A percentile compares a stretch with the other conserved stretches of the same genome.
phyloP scores from a whole-genome alignment of 2,113 vertebrate species.

The Phodopus roborovskii region DNA sequence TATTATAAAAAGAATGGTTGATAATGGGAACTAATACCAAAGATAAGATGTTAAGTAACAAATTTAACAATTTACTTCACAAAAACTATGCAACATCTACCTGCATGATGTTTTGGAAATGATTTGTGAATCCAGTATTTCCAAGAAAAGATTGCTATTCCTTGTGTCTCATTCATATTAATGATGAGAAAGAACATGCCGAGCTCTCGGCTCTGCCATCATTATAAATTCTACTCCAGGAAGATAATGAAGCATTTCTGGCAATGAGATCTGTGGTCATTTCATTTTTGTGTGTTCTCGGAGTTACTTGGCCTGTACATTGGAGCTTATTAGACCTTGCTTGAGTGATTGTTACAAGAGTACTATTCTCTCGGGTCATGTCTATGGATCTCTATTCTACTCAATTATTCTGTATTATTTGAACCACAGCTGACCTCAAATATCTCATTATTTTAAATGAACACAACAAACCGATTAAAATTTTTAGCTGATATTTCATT shows the following conservation, averaged over 20 bases:
- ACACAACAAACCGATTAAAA: neutral
- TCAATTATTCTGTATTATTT: slow-evolving; percentile 20
- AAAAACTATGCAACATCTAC: neutral
- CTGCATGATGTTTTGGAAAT: neutral
- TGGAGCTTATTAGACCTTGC: slow-evolving; percentile 44
- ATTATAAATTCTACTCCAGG: slow-evolving; percentile 57
- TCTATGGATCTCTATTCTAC: neutral
- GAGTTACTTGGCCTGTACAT: slow-evolving; percentile 10
- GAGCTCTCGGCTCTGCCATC: slow-evolving; percentile 27
- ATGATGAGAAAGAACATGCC: slow-evolving; percentile 29
- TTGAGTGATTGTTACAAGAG: slow-evolving; percentile 39
- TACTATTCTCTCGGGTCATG: slow-evolving; percentile 14
- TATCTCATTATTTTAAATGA: slow-evolving; percentile 32
- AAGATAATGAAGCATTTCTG: slow-evolving; percentile 62
- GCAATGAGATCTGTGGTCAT: neutral
- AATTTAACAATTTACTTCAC: neutral
- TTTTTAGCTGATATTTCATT: neutral
- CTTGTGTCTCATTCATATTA: slow-evolving; percentile 65
- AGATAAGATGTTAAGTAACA: neutral
- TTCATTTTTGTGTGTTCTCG: slow-evolving; percentile 50
- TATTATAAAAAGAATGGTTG: neutral
- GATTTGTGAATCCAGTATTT: neutral
- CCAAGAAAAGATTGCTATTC: slow-evolving; percentile 17
- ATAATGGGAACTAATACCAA: slow-evolving; percentile 13
- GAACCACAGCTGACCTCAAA: neutral